Conservation (phyloP, 2,113 vertebrate genomes). For the Microcebus griseorufus region DNA sequence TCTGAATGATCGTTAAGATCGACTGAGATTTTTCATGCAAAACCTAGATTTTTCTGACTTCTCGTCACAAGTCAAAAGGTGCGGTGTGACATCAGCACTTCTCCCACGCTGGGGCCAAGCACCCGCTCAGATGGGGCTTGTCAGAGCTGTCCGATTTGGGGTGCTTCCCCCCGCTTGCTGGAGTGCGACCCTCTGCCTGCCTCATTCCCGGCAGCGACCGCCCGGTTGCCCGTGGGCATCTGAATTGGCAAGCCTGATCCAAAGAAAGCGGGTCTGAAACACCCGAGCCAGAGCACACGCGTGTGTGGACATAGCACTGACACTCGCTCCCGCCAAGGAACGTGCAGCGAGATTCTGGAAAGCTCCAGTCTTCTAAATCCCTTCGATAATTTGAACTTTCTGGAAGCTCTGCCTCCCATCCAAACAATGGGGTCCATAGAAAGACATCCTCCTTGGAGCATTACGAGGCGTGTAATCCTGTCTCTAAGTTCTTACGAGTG, state of each 20-base stretch:
- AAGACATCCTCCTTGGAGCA: constrained; percentile 79
- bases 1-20: background rate
- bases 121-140: background rate
- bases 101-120: background rate
- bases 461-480: constrained; percentile 87
- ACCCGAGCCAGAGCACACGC: accelerated
- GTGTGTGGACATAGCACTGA: background rate
- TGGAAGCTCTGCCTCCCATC: constrained; percentile 79
- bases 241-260: background rate
- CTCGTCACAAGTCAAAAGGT: background rate
- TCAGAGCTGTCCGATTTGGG: background rate
- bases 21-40: background rate
- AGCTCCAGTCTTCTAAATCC: constrained; percentile 74
- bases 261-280: background rate
- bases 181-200: background rate
- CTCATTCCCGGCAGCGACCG: background rate
- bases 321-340: background rate
- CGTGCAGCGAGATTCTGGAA: constrained; percentile 60
- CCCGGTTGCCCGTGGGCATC: background rate
- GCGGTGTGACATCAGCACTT: background rate
- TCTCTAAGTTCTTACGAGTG: constrained; percentile 84
- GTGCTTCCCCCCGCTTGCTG: background rate
- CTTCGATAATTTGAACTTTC: constrained; percentile 83
- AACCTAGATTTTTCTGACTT: background rate
- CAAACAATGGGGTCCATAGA: constrained; percentile 84